phyloP scores from a whole-genome alignment of 2,888 invertebrate species.

The Leptarthrus brevirostris region DNA sequence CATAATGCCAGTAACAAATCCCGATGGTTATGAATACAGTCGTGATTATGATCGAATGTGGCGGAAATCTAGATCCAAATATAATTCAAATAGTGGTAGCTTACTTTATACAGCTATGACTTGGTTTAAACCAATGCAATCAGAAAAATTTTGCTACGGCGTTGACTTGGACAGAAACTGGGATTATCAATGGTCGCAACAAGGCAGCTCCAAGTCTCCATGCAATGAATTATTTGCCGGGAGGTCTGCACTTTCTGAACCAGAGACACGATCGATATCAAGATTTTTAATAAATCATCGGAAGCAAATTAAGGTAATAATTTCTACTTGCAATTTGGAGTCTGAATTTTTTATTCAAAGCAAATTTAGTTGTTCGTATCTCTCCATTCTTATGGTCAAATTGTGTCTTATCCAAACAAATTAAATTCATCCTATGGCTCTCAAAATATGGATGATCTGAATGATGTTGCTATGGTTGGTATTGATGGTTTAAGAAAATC shows the following conservation, averaged over 20 bases:
- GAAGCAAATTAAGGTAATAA: constrained; percentile 72
- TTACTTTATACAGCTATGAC: constrained; percentile 64
- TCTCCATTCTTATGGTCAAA: constrained; percentile 77
- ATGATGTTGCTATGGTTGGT: constrained; percentile 65
- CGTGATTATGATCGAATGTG: constrained; percentile 81
- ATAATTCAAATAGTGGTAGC: constrained; percentile 60
- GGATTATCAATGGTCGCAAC: constrained; percentile 78
- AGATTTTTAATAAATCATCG: constrained; percentile 71
- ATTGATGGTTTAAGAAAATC: constrained; percentile 63
- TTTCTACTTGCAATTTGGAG: no score
- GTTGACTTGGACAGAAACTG: constrained; percentile 85
- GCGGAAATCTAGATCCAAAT: constrained; percentile 80
- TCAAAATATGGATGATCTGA: constrained; percentile 63
- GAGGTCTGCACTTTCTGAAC: constrained; percentile 79
- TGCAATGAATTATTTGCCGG: constrained; percentile 83
- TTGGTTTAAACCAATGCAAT: constrained; percentile 63
- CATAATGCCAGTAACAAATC: constrained; percentile 80
- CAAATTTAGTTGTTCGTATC: constrained; percentile 71
- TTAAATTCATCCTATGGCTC: constrained; percentile 62
- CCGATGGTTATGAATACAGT: constrained; percentile 82
- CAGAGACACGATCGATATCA: constrained; percentile 77
- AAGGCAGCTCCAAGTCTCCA: constrained; percentile 78
- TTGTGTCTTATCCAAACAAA: constrained; percentile 73
- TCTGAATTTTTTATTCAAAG: constrained; percentile 54
- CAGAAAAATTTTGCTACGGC: constrained; percentile 72